A percentile compares a stretch with the other conserved stretches of the same genome.
These are phyloP conservation scores for Alloscopus bannaensis DNA, from an alignment of 2,888 invertebrate species.

Conservation along the genomic window DNA sequence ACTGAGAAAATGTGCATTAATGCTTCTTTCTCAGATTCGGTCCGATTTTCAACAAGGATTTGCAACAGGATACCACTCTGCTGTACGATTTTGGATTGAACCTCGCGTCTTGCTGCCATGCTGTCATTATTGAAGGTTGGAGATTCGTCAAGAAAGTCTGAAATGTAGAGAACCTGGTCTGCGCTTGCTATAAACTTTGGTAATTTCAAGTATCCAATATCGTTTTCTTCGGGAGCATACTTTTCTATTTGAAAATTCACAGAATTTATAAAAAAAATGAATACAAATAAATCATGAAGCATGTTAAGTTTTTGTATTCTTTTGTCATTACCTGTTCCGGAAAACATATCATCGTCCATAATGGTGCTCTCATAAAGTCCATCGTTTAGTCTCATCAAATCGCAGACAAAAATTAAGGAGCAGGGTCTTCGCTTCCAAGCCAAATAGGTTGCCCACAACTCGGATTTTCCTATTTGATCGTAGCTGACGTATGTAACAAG, in stretches of 20 bases:
- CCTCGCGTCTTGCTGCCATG: not conserved
- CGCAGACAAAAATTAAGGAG: constrained; percentile 67
- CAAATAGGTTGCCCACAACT: constrained; percentile 53
- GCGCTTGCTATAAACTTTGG: constrained; percentile 63
- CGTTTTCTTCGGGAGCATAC: constrained; percentile 12
- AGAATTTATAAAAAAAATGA: no score
- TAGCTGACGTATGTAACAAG: constrained; percentile 52
- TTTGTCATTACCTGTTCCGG: not conserved
- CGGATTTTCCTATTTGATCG: constrained; percentile 36
- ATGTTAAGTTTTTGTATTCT: not conserved
- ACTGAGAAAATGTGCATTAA: constrained; percentile 60
- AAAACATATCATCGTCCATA: not conserved
- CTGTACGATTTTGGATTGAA: constrained; percentile 51
- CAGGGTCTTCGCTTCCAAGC: constrained; percentile 61
- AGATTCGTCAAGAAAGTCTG: constrained; percentile 28
- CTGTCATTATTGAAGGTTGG: not conserved
- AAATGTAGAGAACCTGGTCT: constrained; percentile 65
- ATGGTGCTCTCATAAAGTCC: not conserved
- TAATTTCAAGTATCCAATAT: constrained; percentile 51
- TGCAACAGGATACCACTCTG: constrained; percentile 64
- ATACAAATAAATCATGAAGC: not conserved
- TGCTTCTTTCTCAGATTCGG: constrained; percentile 52
- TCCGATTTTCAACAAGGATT: constrained; percentile 49
- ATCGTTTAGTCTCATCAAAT: constrained; percentile 39
- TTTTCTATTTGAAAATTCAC: not conserved